Evolutionary conservation across 30 jellyfish, hydroid and myxozoan species (phyloP), one percentile per base, ranked within the genome.

Genomic region (Aurelia sp.): DNA sequence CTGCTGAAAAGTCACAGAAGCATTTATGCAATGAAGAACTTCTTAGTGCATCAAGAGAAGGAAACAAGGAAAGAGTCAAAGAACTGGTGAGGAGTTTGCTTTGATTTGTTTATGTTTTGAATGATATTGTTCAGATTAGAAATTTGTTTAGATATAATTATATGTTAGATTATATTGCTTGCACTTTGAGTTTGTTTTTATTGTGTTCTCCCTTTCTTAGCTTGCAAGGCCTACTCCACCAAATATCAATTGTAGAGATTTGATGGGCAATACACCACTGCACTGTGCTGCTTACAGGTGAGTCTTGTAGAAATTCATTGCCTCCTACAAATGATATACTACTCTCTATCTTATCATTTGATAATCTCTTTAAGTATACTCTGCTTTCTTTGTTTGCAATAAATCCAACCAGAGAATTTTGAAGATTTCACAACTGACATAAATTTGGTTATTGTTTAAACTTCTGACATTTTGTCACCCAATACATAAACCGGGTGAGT

Each of bases 211-310:
- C 13, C 68, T 6, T 50, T 74, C 35, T 59, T 66, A 94, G 98
- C 92, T 93, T 58, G 57, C 94, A 37, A 74, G 96, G 35, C 15
- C 96, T 18, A 86, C 59, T 27, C 99, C 99, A 1, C 99, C 99
- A 57, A 94, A 86, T 68, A 94, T 94, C 68, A 94, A 94, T 82
- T 89, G 97, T 67, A 90, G 82, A 70, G 96, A 94, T 65, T 33
- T 90, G 68, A 87, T 94, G 93, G 99, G 99, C n/a, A 94, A 94
- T 79, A 94, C 99, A 19, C 97, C 99, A 22, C 86, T 94, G 66
- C 99, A 94, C 51, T 94, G 99, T 86, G 99, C 97, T 37, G 97
- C 97, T 3, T 94, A 82, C 70, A 94, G 99, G 99, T 94, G 80
- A 74, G 40, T 27, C 0, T 10, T 71, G 68, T 71, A 33, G 4